These are phyloP conservation scores for Caranx melampygus DNA, from an alignment of 2,113 vertebrate genomes.

Conservation along the genomic window DNA sequence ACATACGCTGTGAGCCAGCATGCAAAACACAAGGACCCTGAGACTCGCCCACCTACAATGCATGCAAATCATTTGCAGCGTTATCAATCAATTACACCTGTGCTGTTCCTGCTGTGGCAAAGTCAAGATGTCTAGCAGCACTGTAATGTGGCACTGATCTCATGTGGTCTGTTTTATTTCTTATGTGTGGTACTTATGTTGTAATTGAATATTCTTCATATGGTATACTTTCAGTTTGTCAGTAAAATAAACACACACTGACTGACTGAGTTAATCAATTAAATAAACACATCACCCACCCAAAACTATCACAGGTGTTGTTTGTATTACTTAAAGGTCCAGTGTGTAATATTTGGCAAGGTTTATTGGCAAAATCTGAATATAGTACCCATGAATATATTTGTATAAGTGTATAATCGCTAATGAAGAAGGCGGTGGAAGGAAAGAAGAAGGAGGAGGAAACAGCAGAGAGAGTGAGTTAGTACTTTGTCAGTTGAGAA, in stretches of 20 bases:
- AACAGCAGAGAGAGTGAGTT: too few relatives aligned
- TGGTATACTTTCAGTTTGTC: not conserved
- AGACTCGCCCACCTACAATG: not conserved
- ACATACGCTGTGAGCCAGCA: not conserved
- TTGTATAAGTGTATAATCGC: too few relatives aligned
- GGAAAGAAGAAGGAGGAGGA: too few relatives aligned
- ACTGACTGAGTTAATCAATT: not conserved
- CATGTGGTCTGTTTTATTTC: not conserved
- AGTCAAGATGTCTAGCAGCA: not conserved
- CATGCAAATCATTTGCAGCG: constrained; percentile 1
- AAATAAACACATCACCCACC: too few relatives aligned
- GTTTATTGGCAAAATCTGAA: too few relatives aligned
- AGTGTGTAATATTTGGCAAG: too few relatives aligned
- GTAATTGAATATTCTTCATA: not conserved
- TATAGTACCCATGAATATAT: too few relatives aligned
- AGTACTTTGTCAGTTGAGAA: too few relatives aligned
- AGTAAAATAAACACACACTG: not conserved
- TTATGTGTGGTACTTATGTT: not conserved
- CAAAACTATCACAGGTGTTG: not conserved
- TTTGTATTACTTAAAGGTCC: not conserved
- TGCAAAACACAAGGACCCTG: not conserved
- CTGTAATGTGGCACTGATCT: not conserved
- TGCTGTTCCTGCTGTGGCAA: not conserved
- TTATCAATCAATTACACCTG: not conserved
- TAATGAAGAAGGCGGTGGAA: too few relatives aligned